Conservation (phyloP, 1,140 invertebrate genomes). For the Drosophila ercepeae region DNA sequence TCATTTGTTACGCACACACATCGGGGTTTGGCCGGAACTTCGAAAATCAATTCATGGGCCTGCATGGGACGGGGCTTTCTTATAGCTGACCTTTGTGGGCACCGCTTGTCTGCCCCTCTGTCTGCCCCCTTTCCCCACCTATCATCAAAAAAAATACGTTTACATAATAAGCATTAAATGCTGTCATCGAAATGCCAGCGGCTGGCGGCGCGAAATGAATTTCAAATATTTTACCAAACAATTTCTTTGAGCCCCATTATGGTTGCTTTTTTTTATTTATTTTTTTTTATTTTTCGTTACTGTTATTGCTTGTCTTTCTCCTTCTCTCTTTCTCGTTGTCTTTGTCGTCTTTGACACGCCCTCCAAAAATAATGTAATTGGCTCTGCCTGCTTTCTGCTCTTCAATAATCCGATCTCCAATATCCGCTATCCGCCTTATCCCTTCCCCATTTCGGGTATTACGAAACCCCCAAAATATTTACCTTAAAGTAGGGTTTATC, state of each 20-base stretch:
- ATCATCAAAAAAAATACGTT: conserved; percentile 30
- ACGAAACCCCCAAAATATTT: not conserved
- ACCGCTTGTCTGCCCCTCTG: too few relatives aligned
- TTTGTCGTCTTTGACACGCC: conserved; percentile 8
- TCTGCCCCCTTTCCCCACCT: not conserved
- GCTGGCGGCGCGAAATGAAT: conserved; percentile 67
- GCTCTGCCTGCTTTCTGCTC: conserved; percentile 7
- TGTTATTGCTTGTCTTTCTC: too few relatives aligned
- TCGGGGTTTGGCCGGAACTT: conserved; percentile 56
- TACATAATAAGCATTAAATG: conserved; percentile 76
- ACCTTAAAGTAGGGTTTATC: too few relatives aligned
- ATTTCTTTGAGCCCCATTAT: conserved; percentile 48
- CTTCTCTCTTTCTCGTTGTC: conserved; percentile 1
- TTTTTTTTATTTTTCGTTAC: too few relatives aligned
- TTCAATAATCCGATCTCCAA: conserved; percentile 1
- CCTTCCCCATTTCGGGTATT: not conserved
- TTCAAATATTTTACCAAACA: conserved; percentile 70
- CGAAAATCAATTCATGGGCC: conserved; percentile 29
- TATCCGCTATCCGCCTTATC: not conserved
- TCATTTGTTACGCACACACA: conserved; percentile 50
- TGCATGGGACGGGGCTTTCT: conserved; percentile 8
- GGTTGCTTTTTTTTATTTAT: not conserved
- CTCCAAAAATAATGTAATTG: not conserved
- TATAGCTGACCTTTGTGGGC: conserved; percentile 49
- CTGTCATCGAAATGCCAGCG: conserved; percentile 71